Evolutionary conservation across 2,888 invertebrate species (phyloP).

Genomic region (Drosophila phalerata): DNA sequence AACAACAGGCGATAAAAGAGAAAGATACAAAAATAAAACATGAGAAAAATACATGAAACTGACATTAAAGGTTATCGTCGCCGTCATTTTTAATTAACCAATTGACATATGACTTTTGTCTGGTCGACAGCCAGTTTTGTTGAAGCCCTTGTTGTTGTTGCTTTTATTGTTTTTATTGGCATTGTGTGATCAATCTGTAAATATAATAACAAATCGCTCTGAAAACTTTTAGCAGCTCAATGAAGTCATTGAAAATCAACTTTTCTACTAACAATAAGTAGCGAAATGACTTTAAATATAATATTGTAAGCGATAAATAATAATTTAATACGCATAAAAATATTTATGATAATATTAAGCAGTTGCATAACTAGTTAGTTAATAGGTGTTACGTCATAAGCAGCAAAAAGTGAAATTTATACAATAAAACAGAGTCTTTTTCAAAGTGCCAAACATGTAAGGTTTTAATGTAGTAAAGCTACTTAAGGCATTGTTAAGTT

Average conservation of each 20-base stretch:
- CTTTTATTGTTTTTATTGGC: constrained; percentile 24
- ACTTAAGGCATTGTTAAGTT: neutral
- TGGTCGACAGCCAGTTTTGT: constrained; percentile 30
- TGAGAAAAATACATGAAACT: constrained; percentile 42
- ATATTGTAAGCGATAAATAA: constrained; percentile 21
- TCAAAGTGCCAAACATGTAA: neutral
- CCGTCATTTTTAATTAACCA: constrained; percentile 72
- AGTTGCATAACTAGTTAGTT: constrained; percentile 7
- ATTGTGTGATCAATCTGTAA: constrained; percentile 40
- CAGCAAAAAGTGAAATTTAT: neutral
- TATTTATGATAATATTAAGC: constrained; percentile 6
- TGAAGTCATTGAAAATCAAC: constrained; percentile 13
- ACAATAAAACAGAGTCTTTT: neutral
- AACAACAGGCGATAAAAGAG: constrained; percentile 32
- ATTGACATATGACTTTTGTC: constrained; percentile 76
- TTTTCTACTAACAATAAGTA: constrained; percentile 9
- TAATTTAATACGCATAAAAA: neutral
- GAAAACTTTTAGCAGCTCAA: constrained; percentile 22
- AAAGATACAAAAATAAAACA: constrained; percentile 45
- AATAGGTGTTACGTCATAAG: neutral
- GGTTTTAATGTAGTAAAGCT: neutral
- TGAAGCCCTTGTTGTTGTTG: constrained; percentile 20
- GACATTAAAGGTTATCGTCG: constrained; percentile 74
- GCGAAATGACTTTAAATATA: constrained; percentile 17
- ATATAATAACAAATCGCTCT: constrained; percentile 1